A percentile compares a stretch with the other conserved stretches of the same genome.
Evolutionary conservation across 37 sponge, comb jelly and placozoan species (phyloP).

Genomic region (Spongilla lacustris): DNA sequence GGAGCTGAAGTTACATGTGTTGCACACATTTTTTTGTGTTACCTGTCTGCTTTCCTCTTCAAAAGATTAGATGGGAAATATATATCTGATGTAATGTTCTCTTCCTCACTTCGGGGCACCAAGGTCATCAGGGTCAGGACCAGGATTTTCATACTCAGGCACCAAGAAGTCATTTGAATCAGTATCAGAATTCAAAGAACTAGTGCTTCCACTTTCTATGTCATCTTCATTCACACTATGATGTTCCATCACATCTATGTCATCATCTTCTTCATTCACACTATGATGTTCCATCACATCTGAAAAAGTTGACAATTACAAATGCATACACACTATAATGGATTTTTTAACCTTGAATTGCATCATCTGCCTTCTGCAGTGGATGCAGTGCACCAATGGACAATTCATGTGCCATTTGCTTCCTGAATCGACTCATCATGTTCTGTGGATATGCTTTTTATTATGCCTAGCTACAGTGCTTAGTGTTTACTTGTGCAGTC

Average conservation of each 20-base stretch:
- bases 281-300: neutral
- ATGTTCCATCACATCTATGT: too few species aligned
- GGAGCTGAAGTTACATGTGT: neutral
- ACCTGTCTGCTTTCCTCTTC: neutral
- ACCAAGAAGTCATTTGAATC: neutral
- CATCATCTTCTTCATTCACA: too few species aligned
- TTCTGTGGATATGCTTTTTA: neutral
- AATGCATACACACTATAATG: neutral
- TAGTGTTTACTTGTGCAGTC: slow-evolving; percentile 1
- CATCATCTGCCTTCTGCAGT: neutral
- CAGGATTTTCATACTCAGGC: neutral
- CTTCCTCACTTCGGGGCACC: neutral
- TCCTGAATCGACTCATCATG: neutral
- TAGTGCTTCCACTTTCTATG: neutral
- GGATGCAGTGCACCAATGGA: neutral
- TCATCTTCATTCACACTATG: too few species aligned
- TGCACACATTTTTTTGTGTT: neutral
- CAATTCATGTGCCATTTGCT: neutral
- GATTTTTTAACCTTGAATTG: neutral
- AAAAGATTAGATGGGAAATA: neutral
- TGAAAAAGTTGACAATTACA: neutral
- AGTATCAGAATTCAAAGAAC: neutral
- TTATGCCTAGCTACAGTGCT: neutral
- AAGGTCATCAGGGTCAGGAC: neutral
- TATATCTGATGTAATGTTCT: neutral